Evolutionary conservation across 2,113 vertebrate genomes (phyloP), one percentile per base, ranked within the genome.

Genomic region (Nicator chloris): DNA sequence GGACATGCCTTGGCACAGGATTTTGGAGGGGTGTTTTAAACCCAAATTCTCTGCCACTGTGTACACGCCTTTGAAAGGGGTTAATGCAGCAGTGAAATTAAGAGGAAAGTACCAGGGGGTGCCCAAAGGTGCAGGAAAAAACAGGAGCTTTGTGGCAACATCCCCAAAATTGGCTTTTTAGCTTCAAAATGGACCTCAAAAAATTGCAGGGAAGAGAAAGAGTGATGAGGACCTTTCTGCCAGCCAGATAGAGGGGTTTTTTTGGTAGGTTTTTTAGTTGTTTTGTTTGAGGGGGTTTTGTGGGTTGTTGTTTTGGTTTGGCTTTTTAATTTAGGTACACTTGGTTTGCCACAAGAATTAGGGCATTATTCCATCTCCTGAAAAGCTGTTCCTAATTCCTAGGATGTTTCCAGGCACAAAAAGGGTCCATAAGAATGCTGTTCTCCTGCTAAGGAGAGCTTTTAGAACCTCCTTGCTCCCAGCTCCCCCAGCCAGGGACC

Each of bases 161-260:
- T 16, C 40, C 33, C 20, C 39, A 35, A 45, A 92, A 79, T 9
- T 17, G 19, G 13, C 53, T 65, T 70, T 65, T 39, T 53, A 47
- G 11, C 30, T 47, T 80, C 35, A 86, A 72, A 57, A 72, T 2
- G 3, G 10, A 72, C n/a, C 3, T 24, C 15, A n/a, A n/a, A 61
- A 39, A 8, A 10, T 2, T 4, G 15, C 30, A 54, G 21, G 27
- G 10, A 19, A 54, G 35, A 63, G 22, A 37, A 50, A 45, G 19
- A 65, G 15, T 22, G 45, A 24, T 1, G 3, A 59, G 49, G 11
- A 20, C 9, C 11, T 61, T 24, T 24, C 28, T 28, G 31, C 11
- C 47, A 35, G n/a, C 0, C 3, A 70, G 57, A 9, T 4, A 44
- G 53, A 33, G 3, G 27, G 13, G 3, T 0, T 9, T 24, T 17